Evolutionary conservation across 2,888 invertebrate species (phyloP), one percentile per base, ranked within the genome.

Genomic region (Tyria jacobaeae): DNA sequence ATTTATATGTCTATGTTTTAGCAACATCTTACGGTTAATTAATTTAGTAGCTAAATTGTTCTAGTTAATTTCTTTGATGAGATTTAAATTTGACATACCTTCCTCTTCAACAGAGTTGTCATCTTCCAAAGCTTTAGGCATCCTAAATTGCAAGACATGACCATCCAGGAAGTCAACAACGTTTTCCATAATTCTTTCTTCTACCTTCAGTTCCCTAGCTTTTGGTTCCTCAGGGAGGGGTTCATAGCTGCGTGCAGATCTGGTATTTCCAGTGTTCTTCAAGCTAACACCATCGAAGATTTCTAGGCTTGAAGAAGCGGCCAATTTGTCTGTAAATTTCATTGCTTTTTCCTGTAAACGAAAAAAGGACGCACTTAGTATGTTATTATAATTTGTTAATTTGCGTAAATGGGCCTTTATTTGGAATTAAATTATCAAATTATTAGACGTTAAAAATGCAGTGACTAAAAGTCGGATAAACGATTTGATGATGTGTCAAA

Each of bases 161-260:
- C 82, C 89, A 61, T 94, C 94, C 14, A 94, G 71, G 81, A 94
- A 93, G 76, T 94, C 93, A 0, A 92, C 88, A 0, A 94, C 85
- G 41, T 93, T 93, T 50, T 94, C 94, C 85, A 93, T 76, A 50
- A 94, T 93, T 65, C 94, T 89, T 51, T 94, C 94, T 79, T 93
- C 94, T 0, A 94, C 83, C 66, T 86, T 87, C 49, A 83, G 72
- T 68, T 94, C 94, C 68, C 93, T 88, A 62, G 89, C 85, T 62
- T 91, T 91, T 0, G 91, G 91, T 21, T 94, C 94, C 6, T 89
- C 89, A 24, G 91, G 85, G 0, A 94, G 72, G 6, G 94, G 89
- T 25, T 94, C 92, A 68, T 90, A 93, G 74, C 92, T 92, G 50
- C 94, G 84, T 21, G 92, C 89, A 63, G 92, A 92, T 35, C 94